A percentile compares a stretch with the other conserved stretches of the same genome.
Evolutionary conservation across 30 jellyfish, hydroid and myxozoan species (phyloP).

Genomic region (Aurelia aurita complex sp. Pacific): DNA sequence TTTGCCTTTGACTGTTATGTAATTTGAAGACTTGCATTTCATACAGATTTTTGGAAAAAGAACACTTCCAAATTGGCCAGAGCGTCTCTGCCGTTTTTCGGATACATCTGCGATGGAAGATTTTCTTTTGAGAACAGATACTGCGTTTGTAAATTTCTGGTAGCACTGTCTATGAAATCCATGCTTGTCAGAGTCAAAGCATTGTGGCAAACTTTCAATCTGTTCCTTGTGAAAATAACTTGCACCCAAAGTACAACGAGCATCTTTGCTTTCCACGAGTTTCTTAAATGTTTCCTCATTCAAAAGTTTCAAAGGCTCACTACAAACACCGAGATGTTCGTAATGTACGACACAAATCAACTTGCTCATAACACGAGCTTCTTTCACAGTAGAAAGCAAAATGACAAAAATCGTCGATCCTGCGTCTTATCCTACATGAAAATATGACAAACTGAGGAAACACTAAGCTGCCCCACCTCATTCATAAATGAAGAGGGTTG

Average conservation of each 20-base stretch:
- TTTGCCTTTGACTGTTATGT: slow-evolving; percentile 23
- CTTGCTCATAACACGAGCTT: slow-evolving; percentile 3
- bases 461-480: not conserved
- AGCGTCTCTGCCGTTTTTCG: not conserved
- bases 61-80: not conserved
- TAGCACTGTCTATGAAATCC: slow-evolving; percentile 32
- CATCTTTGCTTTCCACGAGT: slow-evolving; percentile 2
- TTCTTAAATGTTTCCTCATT: slow-evolving; percentile 20
- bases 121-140: slow-evolving; percentile 22
- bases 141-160: slow-evolving; percentile 26
- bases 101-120: slow-evolving; percentile 8
- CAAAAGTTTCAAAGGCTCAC: slow-evolving; percentile 3
- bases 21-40: slow-evolving; percentile 29
- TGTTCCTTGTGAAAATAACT: slow-evolving; percentile 21
- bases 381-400: not conserved
- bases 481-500: slow-evolving; percentile 3
- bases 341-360: slow-evolving; percentile 19
- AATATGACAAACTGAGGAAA: not conserved
- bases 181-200: slow-evolving; percentile 11
- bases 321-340: not conserved
- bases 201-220: slow-evolving; percentile 8
- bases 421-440: not conserved
- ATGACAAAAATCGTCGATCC: not conserved
- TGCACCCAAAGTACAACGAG: slow-evolving; percentile 10
- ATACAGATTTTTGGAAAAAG: slow-evolving; percentile 26